Evolutionary conservation across 2,888 invertebrate genomes (phyloP).

Genomic region (Pyrgus malvae): DNA sequence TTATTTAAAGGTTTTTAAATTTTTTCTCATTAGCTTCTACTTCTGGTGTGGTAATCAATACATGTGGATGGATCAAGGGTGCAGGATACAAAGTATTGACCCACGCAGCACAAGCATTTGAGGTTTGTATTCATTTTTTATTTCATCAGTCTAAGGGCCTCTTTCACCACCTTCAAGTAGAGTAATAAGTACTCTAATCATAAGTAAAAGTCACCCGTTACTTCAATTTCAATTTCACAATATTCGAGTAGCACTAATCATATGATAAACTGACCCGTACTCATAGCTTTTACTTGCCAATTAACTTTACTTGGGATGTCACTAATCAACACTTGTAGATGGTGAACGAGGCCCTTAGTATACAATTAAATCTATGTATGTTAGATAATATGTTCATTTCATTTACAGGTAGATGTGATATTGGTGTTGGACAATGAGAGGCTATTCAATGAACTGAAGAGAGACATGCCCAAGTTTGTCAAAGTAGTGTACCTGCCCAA

Average conservation of each 20-base stretch:
- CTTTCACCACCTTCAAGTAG: no score
- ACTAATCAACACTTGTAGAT: no score
- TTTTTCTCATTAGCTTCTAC: slow-evolving; percentile 82
- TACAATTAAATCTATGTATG: no score
- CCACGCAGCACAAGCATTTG: slow-evolving; percentile 95
- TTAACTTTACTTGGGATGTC: no score
- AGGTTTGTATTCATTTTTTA: slow-evolving; percentile 60
- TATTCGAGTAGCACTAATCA: no score
- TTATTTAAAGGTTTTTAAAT: not conserved
- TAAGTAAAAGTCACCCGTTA: no score
- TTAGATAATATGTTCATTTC: not conserved
- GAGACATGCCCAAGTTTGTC: slow-evolving; percentile 96
- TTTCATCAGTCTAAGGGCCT: no score
- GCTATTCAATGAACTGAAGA: slow-evolving; percentile 94
- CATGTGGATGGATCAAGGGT: slow-evolving; percentile 98
- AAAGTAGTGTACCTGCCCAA: slow-evolving; percentile 96
- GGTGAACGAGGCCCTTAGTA: no score
- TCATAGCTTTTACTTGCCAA: no score
- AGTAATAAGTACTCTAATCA: no score
- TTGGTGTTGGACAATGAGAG: slow-evolving; percentile 98
- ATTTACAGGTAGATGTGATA: slow-evolving; percentile 90
- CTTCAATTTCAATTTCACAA: no score
- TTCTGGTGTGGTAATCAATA: slow-evolving; percentile 97
- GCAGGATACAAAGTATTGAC: slow-evolving; percentile 93
- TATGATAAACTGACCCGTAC: no score